Evolutionary conservation across 2,797 vertebrate species (phyloP).

Genomic region (Cirrhinus mrigala): DNA sequence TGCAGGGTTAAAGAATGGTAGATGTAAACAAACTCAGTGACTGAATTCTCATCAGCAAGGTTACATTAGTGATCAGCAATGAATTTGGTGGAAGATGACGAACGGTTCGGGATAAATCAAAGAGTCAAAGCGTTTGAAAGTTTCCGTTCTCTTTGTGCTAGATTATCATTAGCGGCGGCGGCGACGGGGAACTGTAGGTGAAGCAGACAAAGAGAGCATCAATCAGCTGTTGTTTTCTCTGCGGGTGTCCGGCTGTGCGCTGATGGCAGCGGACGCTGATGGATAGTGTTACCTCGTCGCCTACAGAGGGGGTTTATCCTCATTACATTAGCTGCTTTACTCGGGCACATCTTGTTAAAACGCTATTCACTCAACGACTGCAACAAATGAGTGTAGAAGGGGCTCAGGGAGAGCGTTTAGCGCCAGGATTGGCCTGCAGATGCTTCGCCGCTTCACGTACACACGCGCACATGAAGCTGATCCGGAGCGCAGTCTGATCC

Average conservation of each 20-base stretch:
- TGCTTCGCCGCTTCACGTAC: neutral
- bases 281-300: conserved; percentile 55
- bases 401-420: neutral
- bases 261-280: conserved; percentile 41
- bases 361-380: neutral
- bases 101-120: neutral
- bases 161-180: conserved; percentile 6
- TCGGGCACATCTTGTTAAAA: conserved; percentile 28
- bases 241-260: conserved; percentile 38
- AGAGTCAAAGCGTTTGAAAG: neutral
- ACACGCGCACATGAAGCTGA: neutral
- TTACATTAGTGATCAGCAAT: neutral
- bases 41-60: neutral
- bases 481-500: neutral
- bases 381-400: conserved; percentile 6
- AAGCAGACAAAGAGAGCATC: conserved; percentile 45
- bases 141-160: neutral
- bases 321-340: conserved; percentile 54
- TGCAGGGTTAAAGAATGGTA: neutral
- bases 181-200: conserved; percentile 12
- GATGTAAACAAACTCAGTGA: neutral
- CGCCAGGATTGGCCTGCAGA: neutral
- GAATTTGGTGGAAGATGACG: too few relatives aligned
- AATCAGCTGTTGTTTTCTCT: conserved; percentile 52
- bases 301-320: conserved; percentile 55